Evolutionary conservation across 1,140 invertebrate genomes (phyloP), one percentile per base, ranked within the genome.

Genomic region (Cydia strobilella): DNA sequence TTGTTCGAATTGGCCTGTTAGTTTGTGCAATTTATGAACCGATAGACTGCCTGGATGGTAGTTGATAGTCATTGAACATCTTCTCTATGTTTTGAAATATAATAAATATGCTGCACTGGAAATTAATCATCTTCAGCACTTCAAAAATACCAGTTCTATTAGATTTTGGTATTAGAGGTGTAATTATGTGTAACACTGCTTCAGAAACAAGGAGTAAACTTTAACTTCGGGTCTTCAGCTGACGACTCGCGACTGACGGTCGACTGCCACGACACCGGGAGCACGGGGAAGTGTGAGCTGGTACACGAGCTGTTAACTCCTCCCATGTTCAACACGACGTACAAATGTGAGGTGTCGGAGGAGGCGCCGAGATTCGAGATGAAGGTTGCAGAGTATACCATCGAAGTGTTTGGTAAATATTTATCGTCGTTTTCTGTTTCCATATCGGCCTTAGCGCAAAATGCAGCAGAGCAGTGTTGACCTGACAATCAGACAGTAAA

Each of bases 341-440:
- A 84, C 66, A 76, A 80, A 1, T 92, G 90, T 71, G 90, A 89
- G 59, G 85, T 87, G 0, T 90, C 88, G 0, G 90, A 89, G 0
- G 90, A 92, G 39, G 72, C 87, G 66, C 90, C 90, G 0, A 81
- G 74, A 65, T 92, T 92, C 39, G 82, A 78, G 12, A 85, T 88
- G 6, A 69, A 35, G 31, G 18, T 9, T 18, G 31, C n/a, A 6
- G 27, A 42, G n/a, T 69, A 69, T 39, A 35, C 31, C 23, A 13
- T 35, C 3, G 65, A 69, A 42, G 65, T 69, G 0, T 69, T 35
- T 69, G 65, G 65, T 69, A 10, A 69, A 27, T 23, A 63, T 27
- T 63, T 6, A 27, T 27, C 6, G 15, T 59, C 20, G 20, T 59
- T 59, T 35, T 35, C 31, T 6, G 6, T 35, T 35, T 35, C 31